Evolutionary conservation across 2,888 invertebrate genomes (phyloP).

Genomic region (Empis livida): DNA sequence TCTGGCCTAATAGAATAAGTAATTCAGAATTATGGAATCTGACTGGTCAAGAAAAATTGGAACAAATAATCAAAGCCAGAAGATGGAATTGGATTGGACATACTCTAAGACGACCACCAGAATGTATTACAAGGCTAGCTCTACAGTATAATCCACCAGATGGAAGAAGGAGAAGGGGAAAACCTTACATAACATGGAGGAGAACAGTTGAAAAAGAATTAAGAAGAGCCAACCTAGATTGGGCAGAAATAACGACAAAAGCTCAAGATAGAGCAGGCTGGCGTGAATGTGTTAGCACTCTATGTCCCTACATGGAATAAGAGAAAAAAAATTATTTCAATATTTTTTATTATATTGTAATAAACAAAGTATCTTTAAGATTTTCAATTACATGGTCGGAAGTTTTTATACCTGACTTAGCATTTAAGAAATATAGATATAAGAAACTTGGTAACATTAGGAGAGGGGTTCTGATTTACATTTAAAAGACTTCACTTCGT

Average conservation of each 20-base stretch:
- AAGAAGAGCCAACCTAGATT: not conserved
- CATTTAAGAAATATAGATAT: too few species aligned
- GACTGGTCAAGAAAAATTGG: not conserved
- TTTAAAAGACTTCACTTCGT: too few species aligned
- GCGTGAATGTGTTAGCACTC: not conserved
- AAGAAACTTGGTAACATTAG: too few species aligned
- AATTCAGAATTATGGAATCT: not conserved
- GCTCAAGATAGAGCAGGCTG: not conserved
- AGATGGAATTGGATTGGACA: not conserved
- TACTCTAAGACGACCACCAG: not conserved
- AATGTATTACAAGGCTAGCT: not conserved
- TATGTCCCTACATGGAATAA: not conserved
- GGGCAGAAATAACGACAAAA: not conserved
- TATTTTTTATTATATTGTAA: too few species aligned
- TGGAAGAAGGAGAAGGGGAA: not conserved
- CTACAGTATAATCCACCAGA: not conserved
- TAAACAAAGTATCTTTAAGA: too few species aligned
- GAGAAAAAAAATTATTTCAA: conserved; percentile 19
- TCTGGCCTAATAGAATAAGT: not conserved
- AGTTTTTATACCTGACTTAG: too few species aligned
- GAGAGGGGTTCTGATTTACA: too few species aligned
- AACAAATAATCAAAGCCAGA: not conserved
- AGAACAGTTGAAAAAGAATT: not conserved
- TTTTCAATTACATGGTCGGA: too few species aligned
- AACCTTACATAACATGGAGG: not conserved